Conservation (phyloP, 2,888 invertebrate species). For the Priapulus caudatus region DNA sequence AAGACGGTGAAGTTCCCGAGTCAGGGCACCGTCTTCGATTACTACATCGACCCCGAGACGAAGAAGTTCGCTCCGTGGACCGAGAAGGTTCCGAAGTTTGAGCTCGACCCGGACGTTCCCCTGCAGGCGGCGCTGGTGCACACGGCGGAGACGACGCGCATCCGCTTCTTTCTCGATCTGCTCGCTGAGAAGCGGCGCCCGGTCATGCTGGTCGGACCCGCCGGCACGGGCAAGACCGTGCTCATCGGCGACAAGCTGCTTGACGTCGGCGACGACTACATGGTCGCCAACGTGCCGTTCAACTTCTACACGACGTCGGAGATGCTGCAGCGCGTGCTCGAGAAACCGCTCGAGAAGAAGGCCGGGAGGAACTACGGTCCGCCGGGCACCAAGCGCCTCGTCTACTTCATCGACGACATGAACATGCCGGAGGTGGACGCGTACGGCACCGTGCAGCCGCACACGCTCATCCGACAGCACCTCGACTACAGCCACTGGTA, state of each 20-base stretch:
- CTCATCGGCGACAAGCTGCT: slow-evolving; percentile 69
- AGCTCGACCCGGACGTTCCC: slow-evolving; percentile 78
- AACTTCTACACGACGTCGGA: slow-evolving; percentile 92
- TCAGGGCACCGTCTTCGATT: slow-evolving; percentile 88
- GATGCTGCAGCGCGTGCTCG: slow-evolving; percentile 81
- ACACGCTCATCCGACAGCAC: slow-evolving; percentile 86
- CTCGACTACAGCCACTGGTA: slow-evolving; percentile 95
- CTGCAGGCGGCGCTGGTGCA: slow-evolving; percentile 79
- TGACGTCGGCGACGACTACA: slow-evolving; percentile 67
- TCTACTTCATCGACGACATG: slow-evolving; percentile 94
- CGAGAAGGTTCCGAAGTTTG: slow-evolving; percentile 75
- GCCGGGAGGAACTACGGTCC: slow-evolving; percentile 91
- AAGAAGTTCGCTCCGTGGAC: slow-evolving; percentile 82
- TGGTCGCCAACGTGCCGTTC: slow-evolving; percentile 79
- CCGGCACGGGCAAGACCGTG: slow-evolving; percentile 91
- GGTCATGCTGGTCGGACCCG: slow-evolving; percentile 84
- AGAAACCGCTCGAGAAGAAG: slow-evolving; percentile 90
- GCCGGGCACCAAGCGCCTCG: slow-evolving; percentile 78
- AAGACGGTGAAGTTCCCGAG: slow-evolving; percentile 83
- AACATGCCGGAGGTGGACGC: slow-evolving; percentile 94
- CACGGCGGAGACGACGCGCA: slow-evolving; percentile 79
- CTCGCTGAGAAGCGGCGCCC: slow-evolving; percentile 77
- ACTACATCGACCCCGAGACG: slow-evolving; percentile 75
- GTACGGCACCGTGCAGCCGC: slow-evolving; percentile 91
- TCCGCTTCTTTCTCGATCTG: slow-evolving; percentile 75